Evolutionary conservation across 2,113 vertebrate species (phyloP), one percentile per base, ranked within the genome.

Genomic region (Ochotona curzoniae): DNA sequence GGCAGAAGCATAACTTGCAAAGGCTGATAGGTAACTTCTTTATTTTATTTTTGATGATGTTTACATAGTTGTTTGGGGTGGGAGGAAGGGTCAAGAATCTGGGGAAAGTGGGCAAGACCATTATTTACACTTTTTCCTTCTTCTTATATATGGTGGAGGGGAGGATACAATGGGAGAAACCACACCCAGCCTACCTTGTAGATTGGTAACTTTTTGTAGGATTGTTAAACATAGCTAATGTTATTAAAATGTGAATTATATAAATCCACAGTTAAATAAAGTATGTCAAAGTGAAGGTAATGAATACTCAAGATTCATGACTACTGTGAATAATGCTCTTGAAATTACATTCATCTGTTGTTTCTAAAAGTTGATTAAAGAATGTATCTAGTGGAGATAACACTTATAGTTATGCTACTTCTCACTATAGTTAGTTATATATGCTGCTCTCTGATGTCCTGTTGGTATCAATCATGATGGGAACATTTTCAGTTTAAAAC

Each of bases 261-360:
- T 69, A 83, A 49, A 91, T 51, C 26, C 87, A 81, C 8, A 30
- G n/a, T 83, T 87, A 82, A 81, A 17, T 87, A 82, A 71, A 17
- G 85, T 83, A n/a, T 49, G 70, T 74, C 76, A 74, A 80, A 28
- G 26, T 12, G 26, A 66, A 93, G n/a, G 7, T 66, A 88, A 49
- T 60, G 87, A 66, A 64, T 90, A 44, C 10, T 66, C 15, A 80
- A 51, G 3, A 71, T 9, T 54, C 35, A 32, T 82, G 4, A 17
- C 18, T 64, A 38, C 18, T 91, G 35, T 89, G 84, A 66, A 91
- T 71, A 60, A 8, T 92, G 35, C n/a, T 79, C 2, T 75, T 49
- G 13, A 64, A 8, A 23, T 81, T 74, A 44, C 28, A 35, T 74
- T 18, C 54, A 17, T 18, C 10, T 25, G 0, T 54, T 85, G 18